Evolutionary conservation across 1,140 invertebrate genomes (phyloP).

Genomic region (Drosophila pallidifrons): DNA sequence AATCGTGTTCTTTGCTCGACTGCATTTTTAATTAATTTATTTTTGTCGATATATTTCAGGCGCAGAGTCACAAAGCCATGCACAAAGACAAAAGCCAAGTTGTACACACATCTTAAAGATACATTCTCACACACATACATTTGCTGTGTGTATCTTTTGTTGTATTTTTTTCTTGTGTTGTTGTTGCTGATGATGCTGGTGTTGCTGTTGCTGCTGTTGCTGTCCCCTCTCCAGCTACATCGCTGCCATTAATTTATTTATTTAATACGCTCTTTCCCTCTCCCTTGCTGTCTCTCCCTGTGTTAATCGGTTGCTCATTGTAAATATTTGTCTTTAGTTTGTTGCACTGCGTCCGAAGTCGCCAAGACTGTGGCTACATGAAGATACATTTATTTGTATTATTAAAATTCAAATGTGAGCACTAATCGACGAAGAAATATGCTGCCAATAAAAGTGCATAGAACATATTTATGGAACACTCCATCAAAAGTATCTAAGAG

Average conservation of each 20-base stretch:
- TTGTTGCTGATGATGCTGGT: slow-evolving; percentile 47
- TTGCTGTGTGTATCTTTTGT: slow-evolving; percentile 42
- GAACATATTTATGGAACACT: too few species aligned
- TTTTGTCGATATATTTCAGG: slow-evolving; percentile 57
- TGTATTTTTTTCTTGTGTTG: slow-evolving; percentile 21
- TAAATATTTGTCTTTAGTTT: slow-evolving; percentile 84
- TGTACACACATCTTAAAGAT: slow-evolving; percentile 76
- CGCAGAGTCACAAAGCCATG: slow-evolving; percentile 51
- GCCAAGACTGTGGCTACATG: slow-evolving; percentile 9
- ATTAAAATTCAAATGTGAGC: slow-evolving; percentile 13
- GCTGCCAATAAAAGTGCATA: neutral
- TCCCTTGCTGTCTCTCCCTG: neutral
- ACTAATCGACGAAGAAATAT: neutral
- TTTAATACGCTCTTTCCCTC: slow-evolving; percentile 67
- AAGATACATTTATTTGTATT: slow-evolving; percentile 19
- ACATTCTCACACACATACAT: slow-evolving; percentile 38
- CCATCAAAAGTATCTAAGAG: too few species aligned
- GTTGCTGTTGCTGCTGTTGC: slow-evolving; percentile 42
- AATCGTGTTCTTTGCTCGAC: slow-evolving; percentile 34
- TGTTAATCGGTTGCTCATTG: slow-evolving; percentile 77
- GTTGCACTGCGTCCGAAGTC: slow-evolving; percentile 55
- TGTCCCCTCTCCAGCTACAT: slow-evolving; percentile 27
- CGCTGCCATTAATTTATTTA: slow-evolving; percentile 79
- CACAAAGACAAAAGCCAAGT: slow-evolving; percentile 80
- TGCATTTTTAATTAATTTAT: slow-evolving; percentile 82